These are phyloP conservation scores for Zalophus californianus DNA, from an alignment of 2,797 vertebrate species.

Conservation along the genomic window DNA sequence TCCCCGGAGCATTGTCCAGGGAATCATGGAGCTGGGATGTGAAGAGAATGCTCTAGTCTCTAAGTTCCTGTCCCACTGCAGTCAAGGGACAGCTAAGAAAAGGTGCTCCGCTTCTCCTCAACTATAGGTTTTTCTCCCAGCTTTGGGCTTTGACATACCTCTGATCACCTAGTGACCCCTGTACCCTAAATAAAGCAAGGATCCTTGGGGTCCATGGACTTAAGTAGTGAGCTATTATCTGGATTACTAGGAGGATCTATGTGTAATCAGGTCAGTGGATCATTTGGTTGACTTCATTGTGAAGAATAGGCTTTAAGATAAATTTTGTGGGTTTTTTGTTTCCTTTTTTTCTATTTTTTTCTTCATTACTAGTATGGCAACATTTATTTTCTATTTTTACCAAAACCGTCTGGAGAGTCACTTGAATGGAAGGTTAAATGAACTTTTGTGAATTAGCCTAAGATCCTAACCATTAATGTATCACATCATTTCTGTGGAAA, in stretches of 20 bases:
- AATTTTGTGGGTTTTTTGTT: background rate
- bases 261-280: background rate
- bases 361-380: background rate
- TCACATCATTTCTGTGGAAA: constrained; percentile 6
- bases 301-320: constrained; percentile 37
- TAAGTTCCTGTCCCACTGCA: background rate
- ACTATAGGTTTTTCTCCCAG: background rate
- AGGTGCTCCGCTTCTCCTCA: background rate
- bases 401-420: background rate
- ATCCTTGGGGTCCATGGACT: background rate
- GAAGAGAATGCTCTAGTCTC: background rate
- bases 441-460: background rate
- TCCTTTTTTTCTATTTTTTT: background rate
- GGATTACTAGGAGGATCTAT: background rate
- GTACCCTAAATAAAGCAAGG: background rate
- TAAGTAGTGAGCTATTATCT: background rate
- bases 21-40: background rate
- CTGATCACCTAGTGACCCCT: background rate
- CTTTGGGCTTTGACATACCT: background rate
- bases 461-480: background rate
- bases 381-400: constrained; percentile 29
- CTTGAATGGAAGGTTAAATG: background rate
- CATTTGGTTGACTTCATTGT: constrained; percentile 32
- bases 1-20: background rate
- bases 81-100: background rate